Percentiles rank a stretch among this genome's conserved stretches.
phyloP scores from a whole-genome alignment of 2,888 invertebrate species.

The Drosophila vallismaia region DNA sequence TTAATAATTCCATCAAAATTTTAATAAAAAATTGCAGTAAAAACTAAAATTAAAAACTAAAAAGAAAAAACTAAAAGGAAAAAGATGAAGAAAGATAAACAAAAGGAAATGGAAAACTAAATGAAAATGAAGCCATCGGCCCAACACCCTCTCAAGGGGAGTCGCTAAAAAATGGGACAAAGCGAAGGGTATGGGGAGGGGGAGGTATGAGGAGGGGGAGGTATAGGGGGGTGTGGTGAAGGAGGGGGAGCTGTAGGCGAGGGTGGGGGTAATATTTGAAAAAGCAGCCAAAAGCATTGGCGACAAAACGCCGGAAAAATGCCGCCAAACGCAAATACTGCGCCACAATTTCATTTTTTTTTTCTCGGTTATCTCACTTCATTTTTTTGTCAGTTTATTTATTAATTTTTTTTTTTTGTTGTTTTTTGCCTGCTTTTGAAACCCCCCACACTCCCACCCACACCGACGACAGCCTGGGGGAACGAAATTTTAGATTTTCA shows the following conservation, averaged over 20 bases:
- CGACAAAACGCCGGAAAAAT: slow-evolving; percentile 47
- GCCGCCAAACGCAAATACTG: slow-evolving; percentile 66
- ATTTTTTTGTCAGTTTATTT: slow-evolving; percentile 34
- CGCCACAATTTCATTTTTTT: slow-evolving; percentile 51
- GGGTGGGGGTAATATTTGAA: slow-evolving; percentile 5
- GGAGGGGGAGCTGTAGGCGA: too few species aligned
- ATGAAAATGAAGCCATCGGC: slow-evolving; percentile 48
- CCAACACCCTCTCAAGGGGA: slow-evolving; percentile 30
- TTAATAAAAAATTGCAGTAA: slow-evolving; percentile 33
- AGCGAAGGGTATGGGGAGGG: slow-evolving; percentile 1
- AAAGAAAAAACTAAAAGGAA: neutral
- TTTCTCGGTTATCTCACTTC: slow-evolving; percentile 31
- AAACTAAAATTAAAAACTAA: too few species aligned
- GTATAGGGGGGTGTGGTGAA: too few species aligned
- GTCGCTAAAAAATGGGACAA: neutral
- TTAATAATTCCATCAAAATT: slow-evolving; percentile 53
- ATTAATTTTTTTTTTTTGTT: slow-evolving; percentile 31
- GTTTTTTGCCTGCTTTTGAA: too few species aligned
- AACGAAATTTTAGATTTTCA: slow-evolving; percentile 48
- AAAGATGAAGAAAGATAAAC: slow-evolving; percentile 23
- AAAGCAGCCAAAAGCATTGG: slow-evolving; percentile 37
- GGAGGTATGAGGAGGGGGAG: neutral
- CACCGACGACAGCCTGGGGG: slow-evolving; percentile 32
- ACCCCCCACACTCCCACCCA: slow-evolving; percentile 7
- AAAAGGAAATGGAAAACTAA: slow-evolving; percentile 41